Conservation (phyloP, 2,888 invertebrate species). For the Platynereis dumerilii region DNA sequence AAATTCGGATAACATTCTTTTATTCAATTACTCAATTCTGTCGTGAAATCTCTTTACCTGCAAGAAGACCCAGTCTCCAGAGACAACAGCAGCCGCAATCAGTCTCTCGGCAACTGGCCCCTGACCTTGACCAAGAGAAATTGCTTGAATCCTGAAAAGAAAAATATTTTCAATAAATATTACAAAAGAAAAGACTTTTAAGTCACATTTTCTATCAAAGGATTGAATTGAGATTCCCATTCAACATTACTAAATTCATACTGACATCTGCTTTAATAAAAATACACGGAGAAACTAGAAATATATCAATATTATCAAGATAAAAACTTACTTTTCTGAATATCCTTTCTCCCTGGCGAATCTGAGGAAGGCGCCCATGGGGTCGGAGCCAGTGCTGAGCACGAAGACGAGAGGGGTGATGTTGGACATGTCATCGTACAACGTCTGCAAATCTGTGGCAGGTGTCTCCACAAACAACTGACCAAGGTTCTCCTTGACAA, state of each 20-base stretch:
- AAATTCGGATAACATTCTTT: no score
- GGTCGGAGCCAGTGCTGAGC: conserved; percentile 78
- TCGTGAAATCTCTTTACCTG: no score
- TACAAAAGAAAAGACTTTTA: conserved; percentile 2
- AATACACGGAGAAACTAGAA: no score
- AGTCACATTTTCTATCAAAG: background rate
- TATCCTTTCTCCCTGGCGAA: conserved; percentile 61
- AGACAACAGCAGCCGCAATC: conserved; percentile 57
- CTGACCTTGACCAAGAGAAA: conserved; percentile 65
- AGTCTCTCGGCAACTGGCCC: conserved; percentile 65
- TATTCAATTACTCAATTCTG: no score
- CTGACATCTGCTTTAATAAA: no score
- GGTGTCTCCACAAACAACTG: conserved; percentile 83
- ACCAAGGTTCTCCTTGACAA: conserved; percentile 79
- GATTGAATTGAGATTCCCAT: background rate
- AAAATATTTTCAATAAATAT: conserved; percentile 8
- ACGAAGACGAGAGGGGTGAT: conserved; percentile 83
- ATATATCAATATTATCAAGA: no score
- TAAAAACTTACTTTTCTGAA: conserved; percentile 60
- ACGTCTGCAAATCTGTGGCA: conserved; percentile 69
- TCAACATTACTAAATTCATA: no score
- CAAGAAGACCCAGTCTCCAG: conserved; percentile 65
- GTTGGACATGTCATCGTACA: conserved; percentile 64
- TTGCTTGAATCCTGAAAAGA: conserved; percentile 57
- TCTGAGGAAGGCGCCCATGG: conserved; percentile 63